Base-by-base conservation (phyloP, 1,140 invertebrate genomes). In the Hylaeus volcanicus region DNA sequence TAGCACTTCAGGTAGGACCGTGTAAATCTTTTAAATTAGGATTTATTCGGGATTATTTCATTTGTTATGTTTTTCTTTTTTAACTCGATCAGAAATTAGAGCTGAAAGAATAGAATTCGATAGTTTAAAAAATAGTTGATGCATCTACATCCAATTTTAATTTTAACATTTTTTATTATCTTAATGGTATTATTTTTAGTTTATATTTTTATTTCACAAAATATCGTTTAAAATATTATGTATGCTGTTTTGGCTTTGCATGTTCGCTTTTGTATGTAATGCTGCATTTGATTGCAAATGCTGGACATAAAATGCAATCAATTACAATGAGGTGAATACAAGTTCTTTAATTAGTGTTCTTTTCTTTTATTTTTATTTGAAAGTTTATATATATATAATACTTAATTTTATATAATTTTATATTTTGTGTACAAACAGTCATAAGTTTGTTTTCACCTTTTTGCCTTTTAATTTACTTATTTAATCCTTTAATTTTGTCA, bases 1-100 rank as follows among this genome's bases (percentile, higher is more conserved):
- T 91, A 94, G 93, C 90, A 85, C 91, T 83, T 88, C 93, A 92
- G 94, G 94, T 94, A 94, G 73, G 84, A 84, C 79, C 61, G 55
- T 53, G 55, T 65, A 37, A 15, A 70, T 63, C 1, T 78, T 68
- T 9, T n/a, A 45, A 74, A 74, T 53, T 37, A 12, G 6, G 48
- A 65, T 76, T 69, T 53, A 51, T 60, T 58, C n/a, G 43, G 9
- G 0, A 8, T 48, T 14, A 37, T 2, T 12, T 3, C 37, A 68
- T 55, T 68, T 55, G 3, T 69, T 56, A 80, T 0, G 45, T 12
- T 37, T 26, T 26, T 48, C 26, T 26, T 6, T 58, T 63, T 41
- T n/a, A 14, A 55, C 55, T 26, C 3, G 58, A 58, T 53, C 61
- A 71, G 53, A 14, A 45, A 79, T 70, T 73, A 55, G 3, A 41